These are phyloP conservation scores for Pseudomyrmex dendroicus DNA, from an alignment of 1,140 invertebrate genomes.

Conservation along the genomic window DNA sequence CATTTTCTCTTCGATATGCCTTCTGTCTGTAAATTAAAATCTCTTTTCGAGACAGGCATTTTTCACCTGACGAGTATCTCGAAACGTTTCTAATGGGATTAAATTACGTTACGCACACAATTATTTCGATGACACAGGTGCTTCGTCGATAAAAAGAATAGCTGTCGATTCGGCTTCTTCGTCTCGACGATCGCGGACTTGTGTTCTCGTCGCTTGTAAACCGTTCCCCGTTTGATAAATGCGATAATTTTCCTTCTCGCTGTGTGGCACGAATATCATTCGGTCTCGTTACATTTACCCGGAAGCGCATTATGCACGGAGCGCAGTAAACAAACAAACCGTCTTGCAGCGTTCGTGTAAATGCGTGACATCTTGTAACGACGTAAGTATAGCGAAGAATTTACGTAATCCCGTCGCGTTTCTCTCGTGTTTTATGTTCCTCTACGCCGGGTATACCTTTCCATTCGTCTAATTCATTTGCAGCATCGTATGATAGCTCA, in stretches of 20 bases:
- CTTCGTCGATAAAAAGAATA: background rate
- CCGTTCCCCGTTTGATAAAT: background rate
- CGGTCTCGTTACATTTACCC: conserved; percentile 3
- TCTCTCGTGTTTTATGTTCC: background rate
- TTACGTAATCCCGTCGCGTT: background rate
- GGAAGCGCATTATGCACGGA: conserved; percentile 25
- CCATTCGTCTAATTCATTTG: conserved; percentile 19
- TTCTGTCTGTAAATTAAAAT: conserved; percentile 41
- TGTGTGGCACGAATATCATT: conserved; percentile 17
- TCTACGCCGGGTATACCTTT: background rate
- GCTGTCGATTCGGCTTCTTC: conserved; percentile 8
- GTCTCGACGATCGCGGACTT: background rate
- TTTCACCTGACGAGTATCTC: conserved; percentile 23
- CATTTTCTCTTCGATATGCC: background rate
- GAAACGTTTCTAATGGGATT: conserved; percentile 38
- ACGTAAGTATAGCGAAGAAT: background rate
- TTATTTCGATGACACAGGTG: conserved; percentile 25
- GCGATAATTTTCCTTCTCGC: conserved; percentile 25
- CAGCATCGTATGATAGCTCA: conserved; percentile 1
- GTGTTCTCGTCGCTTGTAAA: conserved; percentile 20
- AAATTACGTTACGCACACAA: conserved; percentile 29
- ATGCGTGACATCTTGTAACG: background rate
- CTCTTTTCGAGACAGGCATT: conserved; percentile 1
- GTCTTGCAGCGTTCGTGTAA: background rate
- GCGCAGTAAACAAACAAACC: conserved; percentile 20